Evolutionary conservation across 2,888 invertebrate genomes (phyloP), one percentile per base, ranked within the genome.

Genomic region (Eristalis tenax): DNA sequence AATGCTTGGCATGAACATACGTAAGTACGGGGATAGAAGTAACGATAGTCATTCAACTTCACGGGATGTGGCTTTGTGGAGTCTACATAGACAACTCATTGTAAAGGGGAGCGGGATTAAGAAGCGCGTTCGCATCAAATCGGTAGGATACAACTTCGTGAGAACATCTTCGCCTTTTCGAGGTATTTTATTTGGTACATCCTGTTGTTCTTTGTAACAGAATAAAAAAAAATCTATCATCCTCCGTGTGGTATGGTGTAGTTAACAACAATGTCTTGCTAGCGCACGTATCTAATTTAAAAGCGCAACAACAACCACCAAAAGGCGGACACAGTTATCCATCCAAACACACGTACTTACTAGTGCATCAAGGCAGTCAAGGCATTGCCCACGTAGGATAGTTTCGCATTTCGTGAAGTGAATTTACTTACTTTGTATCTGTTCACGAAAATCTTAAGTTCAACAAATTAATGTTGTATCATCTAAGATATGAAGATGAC

Each of bases 371-470:
- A 50, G 50, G 26, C 23, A 59, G 23, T 57, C 57, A 32, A 32
- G 32, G 32, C 57, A 23, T 57, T 59, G 59, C 26, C 26, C 59
- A 59, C 59, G 59, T 59, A 59, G 59, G 23, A 23, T 26, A 59
- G 59, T 59, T 68, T 43, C 43, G 26, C 68, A 50, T 50, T 22
- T 50, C 68, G 50, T 68, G 68, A 68, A 68, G 68, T 68, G 50
- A 68, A 68, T 68, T 68, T 68, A 43, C 22, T 68, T 43, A 68
- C 68, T 68, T 68, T 68, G 68, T 68, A 68, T 68, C 68, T 68
- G 26, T 68, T 68, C 68, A 68, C 68, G 68, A 68, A 68, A 68
- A 68, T 68, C 68, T 68, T 68, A 68, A 68, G 68, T 68, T 68
- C 50, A 68, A 68, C 68, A 68, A 68, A 68, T 68, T 68, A 68